A percentile compares a stretch with the other conserved stretches of the same genome.
phyloP scores from a whole-genome alignment of 1,140 invertebrate genomes.

The Platorchestia sp. region DNA sequence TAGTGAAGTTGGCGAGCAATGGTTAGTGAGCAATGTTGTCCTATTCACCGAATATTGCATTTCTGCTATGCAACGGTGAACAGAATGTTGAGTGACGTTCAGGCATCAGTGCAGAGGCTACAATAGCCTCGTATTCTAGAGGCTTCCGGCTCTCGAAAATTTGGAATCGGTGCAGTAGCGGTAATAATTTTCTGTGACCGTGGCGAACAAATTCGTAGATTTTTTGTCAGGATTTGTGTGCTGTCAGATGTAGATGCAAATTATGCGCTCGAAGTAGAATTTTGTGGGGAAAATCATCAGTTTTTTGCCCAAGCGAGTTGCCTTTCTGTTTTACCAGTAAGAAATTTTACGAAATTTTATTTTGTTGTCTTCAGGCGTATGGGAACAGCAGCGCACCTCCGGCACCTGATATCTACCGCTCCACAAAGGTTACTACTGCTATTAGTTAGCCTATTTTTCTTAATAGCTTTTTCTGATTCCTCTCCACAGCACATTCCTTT shows the following conservation, averaged over 20 bases:
- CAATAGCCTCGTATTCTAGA: neutral
- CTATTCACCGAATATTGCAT: neutral
- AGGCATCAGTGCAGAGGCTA: too few relatives aligned
- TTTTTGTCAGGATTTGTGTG: neutral
- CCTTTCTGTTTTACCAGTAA: neutral
- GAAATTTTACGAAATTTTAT: neutral
- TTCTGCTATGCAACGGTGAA: neutral
- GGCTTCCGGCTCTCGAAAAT: too few relatives aligned
- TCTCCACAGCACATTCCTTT: neutral
- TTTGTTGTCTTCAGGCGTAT: constrained; percentile 66
- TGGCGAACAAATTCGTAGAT: too few relatives aligned
- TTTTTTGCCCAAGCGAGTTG: neutral
- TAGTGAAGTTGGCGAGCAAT: neutral
- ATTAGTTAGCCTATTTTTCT: constrained; percentile 59
- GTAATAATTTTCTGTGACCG: too few relatives aligned
- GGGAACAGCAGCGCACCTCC: constrained; percentile 67
- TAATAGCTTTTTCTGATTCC: neutral
- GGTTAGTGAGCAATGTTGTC: neutral
- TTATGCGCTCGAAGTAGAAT: neutral
- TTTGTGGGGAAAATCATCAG: neutral
- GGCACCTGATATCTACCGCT: constrained; percentile 67
- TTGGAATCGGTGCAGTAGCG: too few relatives aligned
- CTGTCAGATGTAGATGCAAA: neutral
- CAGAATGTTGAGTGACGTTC: neutral
- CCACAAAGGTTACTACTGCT: constrained; percentile 67